phyloP scores from a whole-genome alignment of 2,113 vertebrate genomes.

The Hypanus sabinus region DNA sequence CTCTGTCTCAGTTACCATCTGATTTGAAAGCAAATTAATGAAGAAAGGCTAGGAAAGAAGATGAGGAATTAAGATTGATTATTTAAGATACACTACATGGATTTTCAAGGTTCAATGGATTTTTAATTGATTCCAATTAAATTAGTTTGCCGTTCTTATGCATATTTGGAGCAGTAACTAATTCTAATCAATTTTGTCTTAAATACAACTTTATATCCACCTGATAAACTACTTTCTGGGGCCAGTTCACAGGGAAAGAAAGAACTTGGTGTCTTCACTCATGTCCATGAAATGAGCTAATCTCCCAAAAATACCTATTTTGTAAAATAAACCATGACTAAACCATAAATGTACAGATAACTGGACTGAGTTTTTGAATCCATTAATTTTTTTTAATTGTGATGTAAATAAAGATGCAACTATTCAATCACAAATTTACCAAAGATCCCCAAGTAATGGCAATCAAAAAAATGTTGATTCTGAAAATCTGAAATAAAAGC shows the following conservation, averaged over 20 bases:
- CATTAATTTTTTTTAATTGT: no score
- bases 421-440: no score
- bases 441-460: no score
- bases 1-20: background rate
- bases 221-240: background rate
- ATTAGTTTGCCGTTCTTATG: background rate
- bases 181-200: conserved; percentile 5
- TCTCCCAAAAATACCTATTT: background rate
- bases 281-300: background rate
- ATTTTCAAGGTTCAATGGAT: no score
- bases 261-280: no score
- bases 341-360: background rate
- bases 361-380: background rate
- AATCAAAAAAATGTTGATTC: no score
- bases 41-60: background rate
- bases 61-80: background rate
- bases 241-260: background rate
- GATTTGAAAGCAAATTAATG: background rate
- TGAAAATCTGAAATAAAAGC: no score
- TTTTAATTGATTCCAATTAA: background rate
- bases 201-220: background rate
- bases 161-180: background rate
- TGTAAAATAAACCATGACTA: background rate
- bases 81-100: background rate
- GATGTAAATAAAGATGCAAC: no score